Conservation (phyloP, 2,113 vertebrate genomes). For the Silurus asotus region DNA sequence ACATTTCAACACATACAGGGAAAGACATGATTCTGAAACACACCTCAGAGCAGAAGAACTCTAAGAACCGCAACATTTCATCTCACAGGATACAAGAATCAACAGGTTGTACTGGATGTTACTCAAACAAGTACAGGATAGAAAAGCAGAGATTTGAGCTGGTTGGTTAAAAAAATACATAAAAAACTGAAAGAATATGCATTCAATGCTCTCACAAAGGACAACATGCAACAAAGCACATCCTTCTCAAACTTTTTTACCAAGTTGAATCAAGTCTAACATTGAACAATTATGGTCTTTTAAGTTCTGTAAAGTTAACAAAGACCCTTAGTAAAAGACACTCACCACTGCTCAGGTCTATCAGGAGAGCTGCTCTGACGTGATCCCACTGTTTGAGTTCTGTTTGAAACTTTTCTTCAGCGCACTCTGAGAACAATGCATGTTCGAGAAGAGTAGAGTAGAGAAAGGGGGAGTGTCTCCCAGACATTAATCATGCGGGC, state of each 20-base stretch:
- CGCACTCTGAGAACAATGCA: slow-evolving; percentile 51
- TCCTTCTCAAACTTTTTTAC: neutral
- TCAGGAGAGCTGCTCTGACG: slow-evolving; percentile 7
- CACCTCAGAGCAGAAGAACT: neutral
- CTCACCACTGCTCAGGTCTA: slow-evolving; percentile 46
- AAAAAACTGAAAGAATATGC: neutral
- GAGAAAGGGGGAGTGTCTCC: slow-evolving; percentile 32
- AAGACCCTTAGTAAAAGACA: slow-evolving; percentile 25
- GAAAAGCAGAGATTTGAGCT: neutral
- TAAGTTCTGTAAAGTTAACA: too few species aligned
- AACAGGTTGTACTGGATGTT: neutral
- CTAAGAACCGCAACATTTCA: neutral
- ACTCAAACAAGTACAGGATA: neutral
- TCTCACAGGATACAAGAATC: neutral
- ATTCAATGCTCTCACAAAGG: neutral
- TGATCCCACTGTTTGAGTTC: slow-evolving; percentile 10
- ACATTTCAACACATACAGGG: neutral
- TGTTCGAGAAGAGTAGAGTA: slow-evolving; percentile 24
- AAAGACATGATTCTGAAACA: neutral
- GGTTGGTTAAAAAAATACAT: neutral
- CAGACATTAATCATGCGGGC: slow-evolving; percentile 45
- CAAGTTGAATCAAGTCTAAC: neutral
- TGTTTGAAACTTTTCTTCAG: slow-evolving; percentile 43
- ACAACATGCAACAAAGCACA: neutral
- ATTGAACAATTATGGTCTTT: too few species aligned